phyloP scores from a whole-genome alignment of 2,888 invertebrate species.

The Molorchus minor region DNA sequence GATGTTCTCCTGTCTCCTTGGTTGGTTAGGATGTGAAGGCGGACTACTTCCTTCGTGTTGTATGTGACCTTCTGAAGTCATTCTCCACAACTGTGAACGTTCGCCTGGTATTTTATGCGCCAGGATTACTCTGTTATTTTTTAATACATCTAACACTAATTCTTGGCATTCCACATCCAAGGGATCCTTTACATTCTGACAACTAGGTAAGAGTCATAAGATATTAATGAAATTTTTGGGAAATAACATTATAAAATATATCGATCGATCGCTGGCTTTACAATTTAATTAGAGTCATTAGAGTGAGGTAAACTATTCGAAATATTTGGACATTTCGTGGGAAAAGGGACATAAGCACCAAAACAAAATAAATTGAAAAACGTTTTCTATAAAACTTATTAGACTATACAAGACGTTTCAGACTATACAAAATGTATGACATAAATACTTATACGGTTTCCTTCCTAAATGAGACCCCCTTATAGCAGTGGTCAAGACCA shows the following conservation, averaged over 20 bases:
- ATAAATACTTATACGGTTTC: too few species aligned
- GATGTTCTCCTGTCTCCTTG: constrained; percentile 54
- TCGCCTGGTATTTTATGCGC: constrained; percentile 76
- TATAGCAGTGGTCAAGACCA: too few species aligned
- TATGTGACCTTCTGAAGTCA: constrained; percentile 87
- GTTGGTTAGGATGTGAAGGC: constrained; percentile 63
- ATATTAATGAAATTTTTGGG: not conserved
- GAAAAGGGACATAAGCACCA: too few species aligned
- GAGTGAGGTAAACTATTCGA: too few species aligned
- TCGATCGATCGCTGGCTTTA: too few species aligned
- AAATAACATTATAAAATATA: not conserved
- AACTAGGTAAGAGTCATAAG: constrained; percentile 35
- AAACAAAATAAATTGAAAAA: too few species aligned
- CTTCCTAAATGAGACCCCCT: too few species aligned
- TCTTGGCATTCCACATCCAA: constrained; percentile 75
- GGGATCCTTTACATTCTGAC: constrained; percentile 52
- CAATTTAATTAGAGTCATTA: too few species aligned
- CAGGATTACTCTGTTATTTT: constrained; percentile 73
- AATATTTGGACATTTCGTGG: too few species aligned
- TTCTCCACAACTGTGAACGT: constrained; percentile 92
- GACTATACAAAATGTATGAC: too few species aligned
- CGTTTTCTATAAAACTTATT: too few species aligned
- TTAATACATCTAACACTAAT: constrained; percentile 82
- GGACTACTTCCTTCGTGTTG: constrained; percentile 92
- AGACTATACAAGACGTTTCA: too few species aligned